Conservation (phyloP, 2,888 invertebrate genomes). For the Cephus pygmeus region DNA sequence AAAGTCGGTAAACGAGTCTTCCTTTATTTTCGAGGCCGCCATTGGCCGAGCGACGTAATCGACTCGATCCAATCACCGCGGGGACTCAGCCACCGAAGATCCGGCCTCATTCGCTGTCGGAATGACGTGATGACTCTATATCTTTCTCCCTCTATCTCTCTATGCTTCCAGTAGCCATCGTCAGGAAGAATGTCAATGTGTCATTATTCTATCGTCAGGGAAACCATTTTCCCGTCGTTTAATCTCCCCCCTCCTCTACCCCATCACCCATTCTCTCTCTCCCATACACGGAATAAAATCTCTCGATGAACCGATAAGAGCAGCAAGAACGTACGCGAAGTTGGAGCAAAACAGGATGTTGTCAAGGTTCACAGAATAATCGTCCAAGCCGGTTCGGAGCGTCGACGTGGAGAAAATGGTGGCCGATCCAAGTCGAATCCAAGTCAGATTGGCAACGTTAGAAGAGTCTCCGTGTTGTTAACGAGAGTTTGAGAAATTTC, state of each 20-base stretch:
- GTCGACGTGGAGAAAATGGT: not conserved
- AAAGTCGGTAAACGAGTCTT: not conserved
- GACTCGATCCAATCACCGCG: conserved; percentile 41
- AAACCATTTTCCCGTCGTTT: not conserved
- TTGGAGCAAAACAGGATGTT: conserved; percentile 29
- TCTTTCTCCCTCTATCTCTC: not conserved
- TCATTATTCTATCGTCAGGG: not conserved
- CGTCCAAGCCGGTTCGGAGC: not conserved
- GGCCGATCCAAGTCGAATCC: not conserved
- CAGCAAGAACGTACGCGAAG: not conserved
- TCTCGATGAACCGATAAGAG: not conserved
- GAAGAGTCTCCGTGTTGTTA: conserved; percentile 18
- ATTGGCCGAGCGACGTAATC: conserved; percentile 43
- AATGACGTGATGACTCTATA: conserved; percentile 12
- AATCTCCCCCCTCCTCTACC: conserved; percentile 20
- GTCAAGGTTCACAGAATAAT: conserved; percentile 32
- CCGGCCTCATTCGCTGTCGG: conserved; percentile 49
- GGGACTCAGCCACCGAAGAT: conserved; percentile 58
- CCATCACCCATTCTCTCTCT: conserved; percentile 14
- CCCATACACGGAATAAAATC: not conserved
- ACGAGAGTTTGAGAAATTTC: conserved; percentile 47
- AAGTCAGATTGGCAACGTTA: not conserved
- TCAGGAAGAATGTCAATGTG: not conserved
- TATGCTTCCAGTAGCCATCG: not conserved
- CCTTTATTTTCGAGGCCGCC: conserved; percentile 29